Evolutionary conservation across 2,888 invertebrate genomes (phyloP).

Genomic region (Leptinotarsa rubiginosa): DNA sequence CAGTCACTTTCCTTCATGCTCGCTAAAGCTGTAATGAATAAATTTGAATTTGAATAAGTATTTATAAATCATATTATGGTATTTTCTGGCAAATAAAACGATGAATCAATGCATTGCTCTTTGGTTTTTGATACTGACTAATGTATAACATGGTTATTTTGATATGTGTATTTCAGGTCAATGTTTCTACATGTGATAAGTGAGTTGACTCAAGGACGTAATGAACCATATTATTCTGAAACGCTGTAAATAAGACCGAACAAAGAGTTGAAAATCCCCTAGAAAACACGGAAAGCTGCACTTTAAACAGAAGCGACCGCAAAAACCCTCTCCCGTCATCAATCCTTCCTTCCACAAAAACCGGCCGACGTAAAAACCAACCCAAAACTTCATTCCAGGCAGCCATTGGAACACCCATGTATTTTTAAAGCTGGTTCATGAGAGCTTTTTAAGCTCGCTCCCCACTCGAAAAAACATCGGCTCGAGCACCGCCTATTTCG

Average conservation of each 20-base stretch:
- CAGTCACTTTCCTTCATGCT: too few species aligned
- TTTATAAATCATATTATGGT: too few species aligned
- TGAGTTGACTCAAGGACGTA: conserved; percentile 52
- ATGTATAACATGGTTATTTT: too few species aligned
- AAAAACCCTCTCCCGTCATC: conserved; percentile 58
- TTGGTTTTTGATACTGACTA: too few species aligned
- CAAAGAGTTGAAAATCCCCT: conserved; percentile 60
- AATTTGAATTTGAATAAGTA: too few species aligned
- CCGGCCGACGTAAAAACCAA: conserved; percentile 56
- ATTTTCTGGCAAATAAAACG: too few species aligned
- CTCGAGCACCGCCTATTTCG: conserved; percentile 58
- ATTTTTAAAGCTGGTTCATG: conserved; percentile 65
- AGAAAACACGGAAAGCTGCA: conserved; percentile 62
- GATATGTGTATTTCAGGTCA: too few species aligned
- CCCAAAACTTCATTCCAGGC: conserved; percentile 65
- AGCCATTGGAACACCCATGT: conserved; percentile 66
- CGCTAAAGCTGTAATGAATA: too few species aligned
- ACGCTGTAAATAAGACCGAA: conserved; percentile 59
- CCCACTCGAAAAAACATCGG: conserved; percentile 61
- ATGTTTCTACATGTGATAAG: conserved; percentile 11
- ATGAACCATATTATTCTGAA: conserved; percentile 48
- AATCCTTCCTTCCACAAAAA: conserved; percentile 63
- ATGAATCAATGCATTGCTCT: too few species aligned
- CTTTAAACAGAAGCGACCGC: conserved; percentile 62
- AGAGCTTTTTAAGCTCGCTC: conserved; percentile 61